Evolutionary conservation across 2,888 invertebrate species (phyloP).

Genomic region (Allacma fusca): DNA sequence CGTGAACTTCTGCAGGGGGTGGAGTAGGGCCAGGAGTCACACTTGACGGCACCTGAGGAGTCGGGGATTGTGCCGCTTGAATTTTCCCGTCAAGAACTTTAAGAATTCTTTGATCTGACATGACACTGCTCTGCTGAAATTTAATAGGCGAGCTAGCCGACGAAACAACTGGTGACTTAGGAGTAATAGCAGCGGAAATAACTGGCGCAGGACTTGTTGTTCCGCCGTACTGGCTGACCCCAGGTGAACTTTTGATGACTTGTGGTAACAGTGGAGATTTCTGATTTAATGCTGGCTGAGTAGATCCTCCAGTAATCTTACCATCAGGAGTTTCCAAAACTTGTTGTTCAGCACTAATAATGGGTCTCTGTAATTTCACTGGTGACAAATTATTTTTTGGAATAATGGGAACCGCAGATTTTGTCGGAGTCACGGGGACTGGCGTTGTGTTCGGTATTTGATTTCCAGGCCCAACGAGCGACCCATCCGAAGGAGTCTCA

Average conservation of each 20-base stretch:
- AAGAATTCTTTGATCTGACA: slow-evolving; percentile 24
- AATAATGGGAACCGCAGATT: too few species aligned
- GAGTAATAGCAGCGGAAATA: not conserved
- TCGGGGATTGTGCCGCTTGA: not conserved
- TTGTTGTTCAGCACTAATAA: not conserved
- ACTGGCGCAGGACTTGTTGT: not conserved
- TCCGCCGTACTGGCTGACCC: not conserved
- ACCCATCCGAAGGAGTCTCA: too few species aligned
- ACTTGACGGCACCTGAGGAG: not conserved
- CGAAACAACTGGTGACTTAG: slow-evolving; percentile 25
- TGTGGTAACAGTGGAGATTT: not conserved
- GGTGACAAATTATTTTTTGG: not conserved
- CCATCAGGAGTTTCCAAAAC: slow-evolving; percentile 9
- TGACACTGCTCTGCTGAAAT: slow-evolving; percentile 15
- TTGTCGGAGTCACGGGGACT: too few species aligned
- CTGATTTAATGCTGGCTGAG: not conserved
- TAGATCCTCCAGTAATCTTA: not conserved
- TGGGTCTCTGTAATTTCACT: not conserved
- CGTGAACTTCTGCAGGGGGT: slow-evolving; percentile 4
- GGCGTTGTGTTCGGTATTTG: too few species aligned
- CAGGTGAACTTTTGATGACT: not conserved
- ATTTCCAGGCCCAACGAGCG: too few species aligned
- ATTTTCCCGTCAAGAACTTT: slow-evolving; percentile 39
- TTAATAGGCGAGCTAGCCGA: not conserved
- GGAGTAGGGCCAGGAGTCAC: not conserved